phyloP scores from a whole-genome alignment of 2,113 vertebrate genomes.

The Amia ocellicauda region DNA sequence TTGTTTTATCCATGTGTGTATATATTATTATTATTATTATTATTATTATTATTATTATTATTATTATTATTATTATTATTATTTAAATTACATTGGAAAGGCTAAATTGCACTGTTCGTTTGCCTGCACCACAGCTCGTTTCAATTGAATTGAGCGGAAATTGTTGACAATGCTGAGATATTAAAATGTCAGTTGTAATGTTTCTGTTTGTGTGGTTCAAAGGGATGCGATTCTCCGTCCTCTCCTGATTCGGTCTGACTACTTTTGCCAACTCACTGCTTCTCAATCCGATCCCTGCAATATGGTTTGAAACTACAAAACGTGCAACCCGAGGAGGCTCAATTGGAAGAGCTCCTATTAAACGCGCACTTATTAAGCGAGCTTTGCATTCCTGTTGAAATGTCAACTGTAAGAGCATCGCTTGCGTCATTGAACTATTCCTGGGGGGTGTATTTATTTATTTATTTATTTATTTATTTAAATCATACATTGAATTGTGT shows the following conservation, averaged over 20 bases:
- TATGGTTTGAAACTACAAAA: neutral
- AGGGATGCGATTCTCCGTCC: neutral
- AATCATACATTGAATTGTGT: no score
- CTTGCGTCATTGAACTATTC: neutral
- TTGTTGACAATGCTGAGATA: neutral
- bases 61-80: no score
- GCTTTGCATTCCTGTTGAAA: conserved; percentile 16
- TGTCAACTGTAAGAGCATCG: conserved; percentile 2
- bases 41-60: no score
- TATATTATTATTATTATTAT: no score
- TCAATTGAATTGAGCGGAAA: neutral
- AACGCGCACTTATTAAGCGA: conserved; percentile 8
- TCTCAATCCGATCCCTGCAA: conserved; percentile 6
- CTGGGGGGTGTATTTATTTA: no score
- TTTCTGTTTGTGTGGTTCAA: neutral
- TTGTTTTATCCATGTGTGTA: no score
- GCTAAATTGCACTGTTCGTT: neutral
- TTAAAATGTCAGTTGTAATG: neutral
- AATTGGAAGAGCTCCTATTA: conserved; percentile 15
- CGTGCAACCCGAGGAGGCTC: neutral
- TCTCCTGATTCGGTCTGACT: neutral
- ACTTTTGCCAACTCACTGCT: conserved; percentile 4
- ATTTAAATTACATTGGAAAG: neutral
- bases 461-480: no score
- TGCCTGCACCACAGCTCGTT: neutral